phyloP scores from a whole-genome alignment of 2,797 vertebrate species.

The Phyllotis vaccarum region DNA sequence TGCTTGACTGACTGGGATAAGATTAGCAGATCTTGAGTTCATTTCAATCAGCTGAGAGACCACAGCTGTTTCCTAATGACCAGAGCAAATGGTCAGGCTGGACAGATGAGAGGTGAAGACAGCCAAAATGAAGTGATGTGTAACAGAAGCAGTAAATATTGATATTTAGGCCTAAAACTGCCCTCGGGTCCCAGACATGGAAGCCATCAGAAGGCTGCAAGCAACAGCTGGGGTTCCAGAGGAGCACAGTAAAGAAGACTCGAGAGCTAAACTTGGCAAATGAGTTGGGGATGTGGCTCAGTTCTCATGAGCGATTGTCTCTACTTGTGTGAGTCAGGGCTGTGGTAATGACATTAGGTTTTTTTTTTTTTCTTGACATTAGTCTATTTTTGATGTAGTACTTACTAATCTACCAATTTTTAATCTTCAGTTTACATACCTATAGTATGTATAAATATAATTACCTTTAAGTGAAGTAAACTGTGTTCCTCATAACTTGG shows the following conservation, averaged over 20 bases:
- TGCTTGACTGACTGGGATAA: not conserved
- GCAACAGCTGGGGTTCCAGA: not conserved
- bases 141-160: not conserved
- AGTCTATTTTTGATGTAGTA: not conserved
- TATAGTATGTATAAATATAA: not conserved
- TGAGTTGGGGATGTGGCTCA: not conserved
- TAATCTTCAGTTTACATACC: conserved; percentile 15
- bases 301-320: not conserved
- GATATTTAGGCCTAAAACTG: not conserved
- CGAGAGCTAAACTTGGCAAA: not conserved
- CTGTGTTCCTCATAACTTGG: not conserved
- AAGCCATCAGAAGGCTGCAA: not conserved
- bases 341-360: not conserved
- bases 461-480: not conserved
- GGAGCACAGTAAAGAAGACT: not conserved
- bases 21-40: not conserved
- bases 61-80: not conserved
- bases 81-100: not conserved
- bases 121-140: not conserved
- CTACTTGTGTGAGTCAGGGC: not conserved
- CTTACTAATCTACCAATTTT: not conserved
- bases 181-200: not conserved
- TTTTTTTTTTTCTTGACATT: not conserved
- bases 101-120: not conserved
- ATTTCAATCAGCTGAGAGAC: not conserved